These are phyloP conservation scores for Neocrepidodera transversa DNA, from an alignment of 2,888 invertebrate genomes.

Conservation along the genomic window DNA sequence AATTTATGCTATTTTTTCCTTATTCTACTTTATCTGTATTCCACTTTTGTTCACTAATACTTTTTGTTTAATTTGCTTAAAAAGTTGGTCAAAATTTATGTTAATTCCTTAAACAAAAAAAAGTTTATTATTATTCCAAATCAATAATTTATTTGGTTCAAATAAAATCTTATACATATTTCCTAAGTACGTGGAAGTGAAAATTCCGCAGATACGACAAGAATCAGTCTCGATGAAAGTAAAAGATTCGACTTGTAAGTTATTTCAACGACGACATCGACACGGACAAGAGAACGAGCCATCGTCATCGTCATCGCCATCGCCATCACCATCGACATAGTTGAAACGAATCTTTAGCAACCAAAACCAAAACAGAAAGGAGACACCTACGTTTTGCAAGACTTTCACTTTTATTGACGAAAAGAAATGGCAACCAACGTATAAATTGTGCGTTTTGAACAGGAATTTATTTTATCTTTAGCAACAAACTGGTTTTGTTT, in stretches of 20 bases:
- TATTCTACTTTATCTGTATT: too few species aligned
- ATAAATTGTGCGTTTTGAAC: slow-evolving; percentile 35
- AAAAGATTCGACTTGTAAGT: slow-evolving; percentile 24
- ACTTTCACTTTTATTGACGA: slow-evolving; percentile 54
- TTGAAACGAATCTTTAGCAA: background rate
- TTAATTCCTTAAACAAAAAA: too few species aligned
- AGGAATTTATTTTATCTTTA: slow-evolving; percentile 35
- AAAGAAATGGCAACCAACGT: slow-evolving; percentile 48
- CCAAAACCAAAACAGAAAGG: slow-evolving; percentile 5
- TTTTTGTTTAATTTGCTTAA: too few species aligned
- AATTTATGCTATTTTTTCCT: too few species aligned
- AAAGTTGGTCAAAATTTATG: too few species aligned
- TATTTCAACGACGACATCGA: slow-evolving; percentile 34
- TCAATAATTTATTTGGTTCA: too few species aligned
- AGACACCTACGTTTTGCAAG: slow-evolving; percentile 49
- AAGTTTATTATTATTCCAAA: too few species aligned
- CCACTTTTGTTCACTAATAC: too few species aligned
- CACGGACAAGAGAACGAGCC: background rate
- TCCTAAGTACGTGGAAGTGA: slow-evolving; percentile 13
- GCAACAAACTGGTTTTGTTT: slow-evolving; percentile 31
- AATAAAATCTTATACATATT: too few species aligned
- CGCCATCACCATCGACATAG: background rate
- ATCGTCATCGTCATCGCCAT: background rate
- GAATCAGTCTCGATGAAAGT: slow-evolving; percentile 31
- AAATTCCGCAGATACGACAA: background rate